These are phyloP conservation scores for Mechanitis mazaeus DNA, from an alignment of 2,888 invertebrate species.

Conservation along the genomic window DNA sequence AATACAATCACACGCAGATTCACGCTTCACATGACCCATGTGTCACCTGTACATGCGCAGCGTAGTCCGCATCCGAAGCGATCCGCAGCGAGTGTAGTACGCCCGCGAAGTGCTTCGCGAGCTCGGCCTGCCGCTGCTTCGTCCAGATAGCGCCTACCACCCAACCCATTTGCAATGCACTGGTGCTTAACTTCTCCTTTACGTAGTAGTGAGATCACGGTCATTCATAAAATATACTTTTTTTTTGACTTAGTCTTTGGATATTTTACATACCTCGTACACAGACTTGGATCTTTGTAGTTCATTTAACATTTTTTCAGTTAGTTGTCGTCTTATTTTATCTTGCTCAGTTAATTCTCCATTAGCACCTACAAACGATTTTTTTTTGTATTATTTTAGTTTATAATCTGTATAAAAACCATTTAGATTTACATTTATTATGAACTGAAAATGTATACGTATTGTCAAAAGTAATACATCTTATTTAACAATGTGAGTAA, in stretches of 20 bases:
- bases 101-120: slow-evolving; percentile 78
- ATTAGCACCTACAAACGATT: slow-evolving; percentile 30
- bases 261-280: slow-evolving; percentile 60
- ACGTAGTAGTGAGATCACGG: not conserved
- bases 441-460: no score
- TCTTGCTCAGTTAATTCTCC: slow-evolving; percentile 40
- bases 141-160: slow-evolving; percentile 81
- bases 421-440: no score
- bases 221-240: not conserved
- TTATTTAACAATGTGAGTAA: no score
- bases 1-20: no score
- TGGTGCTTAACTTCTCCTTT: slow-evolving; percentile 71
- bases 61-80: slow-evolving; percentile 77
- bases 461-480: no score
- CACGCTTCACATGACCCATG: slow-evolving; percentile 1
- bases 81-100: slow-evolving; percentile 77
- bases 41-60: slow-evolving; percentile 49
- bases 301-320: slow-evolving; percentile 69
- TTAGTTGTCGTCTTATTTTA: slow-evolving; percentile 42
- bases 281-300: slow-evolving; percentile 76
- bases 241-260: slow-evolving; percentile 33
- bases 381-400: no score
- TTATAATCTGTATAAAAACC: no score
- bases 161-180: slow-evolving; percentile 82
- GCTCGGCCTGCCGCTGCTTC: slow-evolving; percentile 76